Conservation (phyloP, 2,888 invertebrate genomes). For the Tetranychus truncatus region DNA sequence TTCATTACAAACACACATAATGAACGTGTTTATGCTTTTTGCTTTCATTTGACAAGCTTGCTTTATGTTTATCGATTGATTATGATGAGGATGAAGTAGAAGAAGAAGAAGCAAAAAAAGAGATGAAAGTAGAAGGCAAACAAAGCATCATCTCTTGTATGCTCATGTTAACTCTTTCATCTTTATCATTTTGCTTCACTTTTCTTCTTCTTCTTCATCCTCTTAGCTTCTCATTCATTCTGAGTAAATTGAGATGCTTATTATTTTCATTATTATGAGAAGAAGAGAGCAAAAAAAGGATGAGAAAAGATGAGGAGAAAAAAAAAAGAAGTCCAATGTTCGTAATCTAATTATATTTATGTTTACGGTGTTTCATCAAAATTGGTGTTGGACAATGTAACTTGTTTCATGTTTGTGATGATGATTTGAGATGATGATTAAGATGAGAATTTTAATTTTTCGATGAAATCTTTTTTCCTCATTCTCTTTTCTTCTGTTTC, state of each 20-base stretch:
- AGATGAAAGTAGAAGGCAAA: background rate
- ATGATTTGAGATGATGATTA: background rate
- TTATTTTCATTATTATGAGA: background rate
- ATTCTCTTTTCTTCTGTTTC: no score
- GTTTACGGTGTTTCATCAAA: background rate
- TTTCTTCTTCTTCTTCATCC: background rate
- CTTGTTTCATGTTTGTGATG: background rate
- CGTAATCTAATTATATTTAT: background rate
- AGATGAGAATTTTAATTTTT: background rate
- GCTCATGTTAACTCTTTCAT: background rate
- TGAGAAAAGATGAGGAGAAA: no score
- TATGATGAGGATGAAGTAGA: background rate
- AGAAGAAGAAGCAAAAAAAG: background rate
- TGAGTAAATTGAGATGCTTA: background rate
- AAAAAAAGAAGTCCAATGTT: background rate
- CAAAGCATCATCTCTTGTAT: background rate
- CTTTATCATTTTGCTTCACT: background rate
- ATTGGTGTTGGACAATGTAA: background rate
- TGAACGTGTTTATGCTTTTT: no score
- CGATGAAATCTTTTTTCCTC: no score
- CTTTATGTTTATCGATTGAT: background rate
- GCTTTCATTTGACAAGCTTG: no score
- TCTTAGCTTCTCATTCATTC: background rate
- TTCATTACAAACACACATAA: no score
- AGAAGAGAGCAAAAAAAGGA: background rate